Evolutionary conservation across 2,797 vertebrate species (phyloP).

Genomic region (Dendrocincla tyrannina): DNA sequence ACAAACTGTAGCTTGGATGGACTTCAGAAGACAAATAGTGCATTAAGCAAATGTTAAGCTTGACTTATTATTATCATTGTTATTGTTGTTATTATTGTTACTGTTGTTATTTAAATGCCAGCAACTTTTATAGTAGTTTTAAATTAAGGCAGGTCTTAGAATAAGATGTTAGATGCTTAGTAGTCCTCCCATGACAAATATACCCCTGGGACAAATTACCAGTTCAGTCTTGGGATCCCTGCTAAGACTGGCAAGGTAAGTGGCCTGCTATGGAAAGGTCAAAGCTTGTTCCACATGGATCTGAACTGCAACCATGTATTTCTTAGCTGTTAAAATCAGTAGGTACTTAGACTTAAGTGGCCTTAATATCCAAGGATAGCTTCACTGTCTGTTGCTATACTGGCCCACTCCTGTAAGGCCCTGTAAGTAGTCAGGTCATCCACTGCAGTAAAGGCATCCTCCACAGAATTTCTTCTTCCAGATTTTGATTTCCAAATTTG

Average conservation of each 20-base stretch:
- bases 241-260: background rate
- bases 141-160: background rate
- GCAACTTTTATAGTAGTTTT: background rate
- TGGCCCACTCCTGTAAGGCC: background rate
- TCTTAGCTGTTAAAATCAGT: background rate
- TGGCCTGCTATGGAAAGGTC: background rate
- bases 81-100: background rate
- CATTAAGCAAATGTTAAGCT: background rate
- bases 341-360: background rate
- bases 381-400: background rate
- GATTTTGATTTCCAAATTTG: slow-evolving; percentile 1
- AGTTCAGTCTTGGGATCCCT: background rate
- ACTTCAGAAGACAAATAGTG: background rate
- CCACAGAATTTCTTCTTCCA: background rate
- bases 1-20: background rate
- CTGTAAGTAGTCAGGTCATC: background rate
- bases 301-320: background rate
- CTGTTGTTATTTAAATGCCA: background rate
- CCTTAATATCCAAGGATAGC: background rate
- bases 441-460: background rate
- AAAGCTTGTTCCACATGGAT: background rate
- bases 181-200: background rate
- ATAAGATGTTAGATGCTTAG: background rate
- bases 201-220: background rate
- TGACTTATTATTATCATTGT: background rate